phyloP scores from a whole-genome alignment of 2,888 invertebrate genomes.

The Euspilapteryx auroguttella region DNA sequence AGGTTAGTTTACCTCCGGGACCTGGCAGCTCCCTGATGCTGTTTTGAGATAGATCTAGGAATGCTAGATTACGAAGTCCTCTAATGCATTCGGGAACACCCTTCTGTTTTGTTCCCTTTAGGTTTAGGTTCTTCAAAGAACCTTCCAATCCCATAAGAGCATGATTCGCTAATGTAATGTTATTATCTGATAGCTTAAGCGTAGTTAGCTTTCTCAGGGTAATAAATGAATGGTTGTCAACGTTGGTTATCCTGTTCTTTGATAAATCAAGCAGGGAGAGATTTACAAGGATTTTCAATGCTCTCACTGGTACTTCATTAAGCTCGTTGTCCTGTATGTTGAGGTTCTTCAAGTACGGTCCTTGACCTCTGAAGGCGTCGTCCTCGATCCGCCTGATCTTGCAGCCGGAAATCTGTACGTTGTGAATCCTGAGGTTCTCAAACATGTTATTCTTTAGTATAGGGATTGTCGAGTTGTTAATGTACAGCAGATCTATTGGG shows the following conservation, averaged over 20 bases:
- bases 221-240: slow-evolving; percentile 76
- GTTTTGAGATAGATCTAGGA: slow-evolving; percentile 88
- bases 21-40: slow-evolving; percentile 81
- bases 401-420: slow-evolving; percentile 84
- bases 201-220: slow-evolving; percentile 75
- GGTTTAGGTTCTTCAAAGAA: slow-evolving; percentile 83
- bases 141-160: slow-evolving; percentile 80
- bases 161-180: slow-evolving; percentile 69
- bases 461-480: slow-evolving; percentile 83
- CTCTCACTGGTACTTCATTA: slow-evolving; percentile 74
- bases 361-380: slow-evolving; percentile 83
- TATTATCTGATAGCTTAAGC: slow-evolving; percentile 85
- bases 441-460: slow-evolving; percentile 70
- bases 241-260: slow-evolving; percentile 72
- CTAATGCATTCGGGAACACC: slow-evolving; percentile 77
- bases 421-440: slow-evolving; percentile 71
- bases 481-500: slow-evolving; percentile 80
- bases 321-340: slow-evolving; percentile 85
- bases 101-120: slow-evolving; percentile 84
- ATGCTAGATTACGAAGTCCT: slow-evolving; percentile 78
- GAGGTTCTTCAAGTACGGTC: slow-evolving; percentile 75
- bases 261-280: slow-evolving; percentile 83
- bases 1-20: slow-evolving; percentile 65
- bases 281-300: slow-evolving; percentile 67
- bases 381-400: slow-evolving; percentile 70